Conservation (phyloP, 2,113 vertebrate genomes). For the Ceyx cyanopectus region DNA sequence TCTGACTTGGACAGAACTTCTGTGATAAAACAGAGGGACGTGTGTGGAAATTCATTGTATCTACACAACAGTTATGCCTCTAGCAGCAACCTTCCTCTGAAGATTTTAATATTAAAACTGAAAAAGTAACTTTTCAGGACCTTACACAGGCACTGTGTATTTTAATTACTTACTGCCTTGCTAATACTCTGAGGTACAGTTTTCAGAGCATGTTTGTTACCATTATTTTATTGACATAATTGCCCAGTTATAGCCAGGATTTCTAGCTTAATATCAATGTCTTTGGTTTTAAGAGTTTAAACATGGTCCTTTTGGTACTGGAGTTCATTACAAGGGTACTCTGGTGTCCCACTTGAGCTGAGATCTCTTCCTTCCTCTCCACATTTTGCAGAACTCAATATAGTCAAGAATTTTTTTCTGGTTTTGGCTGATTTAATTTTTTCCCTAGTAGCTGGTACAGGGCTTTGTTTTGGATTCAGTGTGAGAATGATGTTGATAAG, state of each 20-base stretch:
- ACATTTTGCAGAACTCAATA: not conserved
- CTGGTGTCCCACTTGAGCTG: not conserved
- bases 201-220: not conserved
- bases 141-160: not conserved
- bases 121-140: not conserved
- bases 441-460: not conserved
- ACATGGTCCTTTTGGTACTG: not conserved
- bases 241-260: not conserved
- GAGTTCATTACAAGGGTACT: not conserved
- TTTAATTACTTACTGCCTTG: not conserved
- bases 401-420: not conserved
- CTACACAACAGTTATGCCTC: not conserved
- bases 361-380: not conserved
- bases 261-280: not conserved
- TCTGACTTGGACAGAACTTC: not conserved
- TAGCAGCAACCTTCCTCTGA: not conserved
- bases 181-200: not conserved
- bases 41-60: not conserved
- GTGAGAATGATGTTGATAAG: not conserved
- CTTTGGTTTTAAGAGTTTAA: not conserved
- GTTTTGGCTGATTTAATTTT: not conserved
- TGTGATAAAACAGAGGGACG: rapidly evolving
- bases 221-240: not conserved
- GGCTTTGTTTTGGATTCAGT: not conserved
- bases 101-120: not conserved